Conservation (phyloP, 2,888 invertebrate genomes). For the Operophtera brumata region DNA sequence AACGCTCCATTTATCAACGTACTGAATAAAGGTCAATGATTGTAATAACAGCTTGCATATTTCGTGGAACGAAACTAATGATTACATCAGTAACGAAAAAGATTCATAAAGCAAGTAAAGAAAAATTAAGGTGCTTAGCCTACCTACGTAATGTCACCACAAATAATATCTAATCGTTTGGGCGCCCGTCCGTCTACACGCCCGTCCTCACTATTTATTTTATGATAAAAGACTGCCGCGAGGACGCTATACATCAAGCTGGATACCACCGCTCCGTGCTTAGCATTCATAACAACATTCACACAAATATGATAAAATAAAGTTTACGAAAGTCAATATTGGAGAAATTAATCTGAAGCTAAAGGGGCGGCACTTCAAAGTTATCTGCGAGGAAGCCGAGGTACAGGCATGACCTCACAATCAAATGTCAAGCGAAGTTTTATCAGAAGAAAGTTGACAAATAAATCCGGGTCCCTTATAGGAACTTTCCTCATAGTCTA, state of each 20-base stretch:
- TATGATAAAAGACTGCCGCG: slow-evolving; percentile 25
- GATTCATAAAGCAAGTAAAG: slow-evolving; percentile 16
- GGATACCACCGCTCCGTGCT: slow-evolving; percentile 30
- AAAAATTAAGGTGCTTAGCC: slow-evolving; percentile 27
- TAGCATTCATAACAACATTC: slow-evolving; percentile 31
- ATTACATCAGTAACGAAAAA: slow-evolving; percentile 16
- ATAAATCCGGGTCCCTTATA: slow-evolving; percentile 65
- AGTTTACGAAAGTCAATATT: slow-evolving; percentile 43
- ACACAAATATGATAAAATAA: slow-evolving; percentile 39
- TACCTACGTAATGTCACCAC: slow-evolving; percentile 26
- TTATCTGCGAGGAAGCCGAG: slow-evolving; percentile 51
- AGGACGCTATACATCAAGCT: slow-evolving; percentile 25
- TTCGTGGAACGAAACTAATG: slow-evolving; percentile 16
- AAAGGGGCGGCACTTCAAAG: slow-evolving; percentile 40
- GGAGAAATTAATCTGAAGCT: slow-evolving; percentile 57
- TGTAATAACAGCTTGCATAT: slow-evolving; percentile 2
- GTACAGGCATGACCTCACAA: slow-evolving; percentile 68
- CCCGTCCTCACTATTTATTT: slow-evolving; percentile 26
- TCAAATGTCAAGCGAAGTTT: slow-evolving; percentile 77
- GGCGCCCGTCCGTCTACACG: slow-evolving; percentile 28
- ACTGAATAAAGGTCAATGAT: slow-evolving; percentile 1
- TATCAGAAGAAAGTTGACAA: slow-evolving; percentile 77
- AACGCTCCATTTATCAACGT: slow-evolving; percentile 3
- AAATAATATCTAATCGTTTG: slow-evolving; percentile 25
- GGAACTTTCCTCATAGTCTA: slow-evolving; percentile 69